These are phyloP conservation scores for Dromococcyx pavoninus DNA, from an alignment of 2,797 vertebrate genomes.

Conservation along the genomic window DNA sequence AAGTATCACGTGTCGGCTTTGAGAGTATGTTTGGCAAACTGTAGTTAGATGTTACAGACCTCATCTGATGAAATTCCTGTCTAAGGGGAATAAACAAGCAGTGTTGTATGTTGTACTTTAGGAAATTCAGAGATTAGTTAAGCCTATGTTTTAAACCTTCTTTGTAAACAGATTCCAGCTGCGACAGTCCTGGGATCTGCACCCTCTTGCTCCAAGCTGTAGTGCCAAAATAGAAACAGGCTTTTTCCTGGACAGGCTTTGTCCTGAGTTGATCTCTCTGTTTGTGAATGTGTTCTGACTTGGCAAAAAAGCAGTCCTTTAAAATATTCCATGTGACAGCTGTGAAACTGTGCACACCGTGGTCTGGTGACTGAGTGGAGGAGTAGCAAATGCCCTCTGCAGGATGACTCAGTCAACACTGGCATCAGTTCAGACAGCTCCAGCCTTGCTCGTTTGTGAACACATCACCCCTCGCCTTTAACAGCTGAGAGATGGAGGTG, in stretches of 20 bases:
- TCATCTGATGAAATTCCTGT: neutral
- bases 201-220: neutral
- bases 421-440: neutral
- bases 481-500: neutral
- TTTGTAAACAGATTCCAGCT: slow-evolving; percentile 23
- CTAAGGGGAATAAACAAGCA: neutral
- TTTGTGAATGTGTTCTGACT: slow-evolving; percentile 39
- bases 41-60: neutral
- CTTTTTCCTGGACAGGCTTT: slow-evolving; percentile 36
- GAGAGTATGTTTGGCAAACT: neutral
- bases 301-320: neutral
- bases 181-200: neutral
- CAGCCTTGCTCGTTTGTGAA: neutral
- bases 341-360: neutral
- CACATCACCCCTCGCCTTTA: neutral
- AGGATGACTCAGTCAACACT: neutral
- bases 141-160: slow-evolving; percentile 19
- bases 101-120: neutral
- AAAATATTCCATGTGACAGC: neutral
- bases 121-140: slow-evolving; percentile 19
- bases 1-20: neutral
- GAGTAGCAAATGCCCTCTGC: neutral
- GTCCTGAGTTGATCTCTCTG: neutral
- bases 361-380: neutral
- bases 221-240: slow-evolving; percentile 15